These are phyloP conservation scores for Pammene fasciana DNA, from an alignment of 2,888 invertebrate species.

Conservation along the genomic window DNA sequence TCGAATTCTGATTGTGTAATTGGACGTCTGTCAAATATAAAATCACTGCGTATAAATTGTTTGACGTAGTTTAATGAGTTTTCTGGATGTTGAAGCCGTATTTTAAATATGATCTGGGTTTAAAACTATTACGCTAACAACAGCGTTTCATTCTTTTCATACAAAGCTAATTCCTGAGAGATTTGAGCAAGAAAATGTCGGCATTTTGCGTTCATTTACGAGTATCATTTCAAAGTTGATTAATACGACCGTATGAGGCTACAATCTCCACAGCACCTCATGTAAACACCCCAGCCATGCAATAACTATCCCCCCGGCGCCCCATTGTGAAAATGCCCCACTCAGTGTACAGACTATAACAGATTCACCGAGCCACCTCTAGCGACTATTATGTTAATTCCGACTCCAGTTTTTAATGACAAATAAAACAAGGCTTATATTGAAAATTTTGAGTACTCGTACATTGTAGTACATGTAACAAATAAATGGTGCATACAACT, in stretches of 20 bases:
- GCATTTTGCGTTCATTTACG: slow-evolving; percentile 42
- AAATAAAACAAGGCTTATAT: slow-evolving; percentile 20
- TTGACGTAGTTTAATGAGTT: slow-evolving; percentile 38
- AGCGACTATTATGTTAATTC: slow-evolving; percentile 40
- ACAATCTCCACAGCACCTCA: slow-evolving; percentile 44
- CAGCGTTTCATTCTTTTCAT: slow-evolving; percentile 2
- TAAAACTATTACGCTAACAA: not conserved
- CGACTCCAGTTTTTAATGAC: slow-evolving; percentile 19
- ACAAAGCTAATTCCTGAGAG: slow-evolving; percentile 24
- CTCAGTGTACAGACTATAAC: slow-evolving; percentile 31
- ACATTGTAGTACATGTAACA: slow-evolving; percentile 1
- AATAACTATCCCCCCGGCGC: slow-evolving; percentile 35
- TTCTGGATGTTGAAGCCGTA: slow-evolving; percentile 7
- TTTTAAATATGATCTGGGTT: not conserved
- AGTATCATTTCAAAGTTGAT: slow-evolving; percentile 39
- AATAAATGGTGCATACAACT: not conserved
- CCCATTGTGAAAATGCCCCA: slow-evolving; percentile 36
- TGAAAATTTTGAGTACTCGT: slow-evolving; percentile 15
- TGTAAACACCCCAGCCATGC: slow-evolving; percentile 42
- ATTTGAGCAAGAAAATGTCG: slow-evolving; percentile 43
- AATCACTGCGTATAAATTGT: slow-evolving; percentile 30
- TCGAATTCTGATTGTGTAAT: slow-evolving; percentile 30
- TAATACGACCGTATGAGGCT: slow-evolving; percentile 46
- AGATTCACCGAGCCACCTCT: slow-evolving; percentile 35
- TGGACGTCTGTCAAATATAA: slow-evolving; percentile 35